Conservation (phyloP, 1,140 invertebrate species). For the Araneus ventricosus region DNA sequence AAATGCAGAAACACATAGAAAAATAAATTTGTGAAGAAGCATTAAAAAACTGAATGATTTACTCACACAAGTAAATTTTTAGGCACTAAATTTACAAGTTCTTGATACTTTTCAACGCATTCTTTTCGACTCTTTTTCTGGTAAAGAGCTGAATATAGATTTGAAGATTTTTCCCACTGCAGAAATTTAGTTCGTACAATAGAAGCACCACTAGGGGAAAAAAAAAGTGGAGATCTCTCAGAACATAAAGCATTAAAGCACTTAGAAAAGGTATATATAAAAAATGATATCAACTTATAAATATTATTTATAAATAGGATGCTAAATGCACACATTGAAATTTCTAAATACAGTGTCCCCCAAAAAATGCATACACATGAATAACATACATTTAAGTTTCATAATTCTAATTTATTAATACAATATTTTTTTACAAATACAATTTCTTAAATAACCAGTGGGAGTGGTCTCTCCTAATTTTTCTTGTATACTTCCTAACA, state of each 20-base stretch:
- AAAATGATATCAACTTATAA: not conserved
- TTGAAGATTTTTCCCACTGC: not conserved
- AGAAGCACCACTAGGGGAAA: not conserved
- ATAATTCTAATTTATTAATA: too few species aligned
- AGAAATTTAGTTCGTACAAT: not conserved
- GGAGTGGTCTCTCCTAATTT: too few species aligned
- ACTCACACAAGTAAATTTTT: conserved; percentile 65
- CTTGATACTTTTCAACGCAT: conserved; percentile 61
- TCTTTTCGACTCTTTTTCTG: conserved; percentile 45
- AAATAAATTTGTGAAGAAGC: too few species aligned
- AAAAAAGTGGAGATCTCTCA: not conserved
- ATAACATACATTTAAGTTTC: too few species aligned
- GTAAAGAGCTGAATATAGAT: conserved; percentile 23
- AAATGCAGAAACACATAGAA: too few species aligned
- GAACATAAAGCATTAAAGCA: not conserved
- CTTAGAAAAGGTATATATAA: not conserved
- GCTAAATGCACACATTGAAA: too few species aligned
- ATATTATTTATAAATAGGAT: too few species aligned
- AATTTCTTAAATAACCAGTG: too few species aligned
- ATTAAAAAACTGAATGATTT: not conserved
- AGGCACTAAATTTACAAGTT: conserved; percentile 57
- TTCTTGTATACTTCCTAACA: too few species aligned
- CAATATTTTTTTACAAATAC: too few species aligned
- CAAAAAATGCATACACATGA: too few species aligned
- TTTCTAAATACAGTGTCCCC: too few species aligned